Base-by-base conservation (phyloP, 2,888 invertebrate species). In the Boloria selene region DNA sequence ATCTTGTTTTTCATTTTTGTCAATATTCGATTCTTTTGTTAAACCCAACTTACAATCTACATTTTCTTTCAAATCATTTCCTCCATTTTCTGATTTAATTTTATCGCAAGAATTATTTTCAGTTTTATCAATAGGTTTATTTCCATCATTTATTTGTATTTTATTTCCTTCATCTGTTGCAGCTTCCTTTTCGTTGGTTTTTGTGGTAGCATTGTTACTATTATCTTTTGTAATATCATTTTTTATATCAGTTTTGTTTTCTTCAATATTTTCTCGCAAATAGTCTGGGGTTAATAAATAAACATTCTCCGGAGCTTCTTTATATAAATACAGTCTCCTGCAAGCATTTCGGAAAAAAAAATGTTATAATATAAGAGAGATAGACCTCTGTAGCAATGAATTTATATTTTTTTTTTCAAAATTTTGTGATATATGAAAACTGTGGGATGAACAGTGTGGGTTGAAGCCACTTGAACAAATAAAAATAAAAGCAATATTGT, bases 201-300 rank as follows among this genome's bases (percentile, higher is more conserved):
- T 26, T 5, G 16, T n/a, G 16, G 18, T n/a, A 16, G 0, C 13
- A 14, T 49, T 17, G 13, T n/a, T 6, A 31, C 16, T 45, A 26
- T 6, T 17, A 61, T 51, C 52, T 26, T 14, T 31, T 55, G 31
- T 17, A 1, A 7, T 51, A 22, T 49, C 38, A 44, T 44, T 54
- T 59, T 16, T 16, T 13, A 14, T 50, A 4, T 55, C 31, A 53
- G 65, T 62, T 7, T 70, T 17, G 38, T 22, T 16, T 62, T 70
- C 47, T 51, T 77, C 73, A 3, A 73, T 52, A 51, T 75, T 70
- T 26, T 64, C 64, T 10, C 18, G 65, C 2, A 86, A 70, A 64
- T 86, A 85, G 0, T 81, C 77, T 0, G 86, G 87, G 0, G 82
- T 82, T 6, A 87, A 72, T 13, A 87, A 72, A 61, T 77, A 87